A percentile compares a stretch with the other conserved stretches of the same genome.
Conservation (phyloP, 2,797 vertebrate species). For the Alca torda region DNA sequence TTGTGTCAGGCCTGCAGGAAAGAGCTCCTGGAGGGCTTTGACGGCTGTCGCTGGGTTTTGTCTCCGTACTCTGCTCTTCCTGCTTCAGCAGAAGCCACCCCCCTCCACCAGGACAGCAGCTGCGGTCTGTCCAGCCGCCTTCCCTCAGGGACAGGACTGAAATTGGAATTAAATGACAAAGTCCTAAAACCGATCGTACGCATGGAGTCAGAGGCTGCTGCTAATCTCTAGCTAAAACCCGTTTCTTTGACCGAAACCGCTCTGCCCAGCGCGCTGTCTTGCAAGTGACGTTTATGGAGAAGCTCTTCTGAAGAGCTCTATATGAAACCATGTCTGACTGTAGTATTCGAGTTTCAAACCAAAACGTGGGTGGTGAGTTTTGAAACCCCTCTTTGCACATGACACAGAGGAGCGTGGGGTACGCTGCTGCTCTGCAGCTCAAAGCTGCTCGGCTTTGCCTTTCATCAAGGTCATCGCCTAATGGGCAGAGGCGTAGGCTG, state of each 20-base stretch:
- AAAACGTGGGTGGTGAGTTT: neutral
- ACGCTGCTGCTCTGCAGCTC: neutral
- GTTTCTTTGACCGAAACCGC: neutral
- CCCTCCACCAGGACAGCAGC: neutral
- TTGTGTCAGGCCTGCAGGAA: neutral
- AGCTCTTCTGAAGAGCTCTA: neutral
- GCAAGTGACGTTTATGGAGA: neutral
- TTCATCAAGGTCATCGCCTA: neutral
- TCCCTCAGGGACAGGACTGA: neutral
- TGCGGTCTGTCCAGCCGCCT: neutral
- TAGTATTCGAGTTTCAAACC: neutral
- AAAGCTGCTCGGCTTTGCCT: neutral
- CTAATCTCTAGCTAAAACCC: neutral
- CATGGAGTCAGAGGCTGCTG: fast-evolving
- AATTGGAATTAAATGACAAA: neutral
- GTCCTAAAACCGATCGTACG: neutral
- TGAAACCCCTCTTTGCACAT: neutral
- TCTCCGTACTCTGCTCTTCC: fast-evolving
- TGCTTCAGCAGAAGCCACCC: neutral
- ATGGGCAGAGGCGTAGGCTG: neutral
- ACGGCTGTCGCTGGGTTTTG: neutral
- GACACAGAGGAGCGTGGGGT: neutral
- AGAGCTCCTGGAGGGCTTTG: neutral
- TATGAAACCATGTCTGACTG: neutral
- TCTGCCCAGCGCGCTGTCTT: neutral